These are phyloP conservation scores for Rhinopomastus cyanomelas DNA, from an alignment of 2,113 vertebrate genomes.

Conservation along the genomic window DNA sequence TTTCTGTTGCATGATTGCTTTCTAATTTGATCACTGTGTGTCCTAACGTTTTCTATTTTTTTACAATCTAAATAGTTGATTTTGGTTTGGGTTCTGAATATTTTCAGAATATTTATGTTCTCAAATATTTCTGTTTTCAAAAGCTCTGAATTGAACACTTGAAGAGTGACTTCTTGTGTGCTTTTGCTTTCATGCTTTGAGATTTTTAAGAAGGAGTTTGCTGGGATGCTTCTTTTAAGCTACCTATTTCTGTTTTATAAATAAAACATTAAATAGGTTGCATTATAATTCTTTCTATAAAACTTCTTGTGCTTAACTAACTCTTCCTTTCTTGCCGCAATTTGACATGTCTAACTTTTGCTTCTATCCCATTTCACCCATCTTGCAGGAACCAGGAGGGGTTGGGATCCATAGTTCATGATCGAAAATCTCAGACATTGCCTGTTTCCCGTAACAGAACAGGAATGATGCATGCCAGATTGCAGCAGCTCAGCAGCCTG, in stretches of 20 bases:
- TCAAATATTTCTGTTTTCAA: background rate
- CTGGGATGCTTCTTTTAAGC: constrained; percentile 18
- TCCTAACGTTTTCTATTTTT: background rate
- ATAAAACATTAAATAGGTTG: constrained; percentile 24
- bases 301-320: constrained; percentile 78
- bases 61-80: background rate
- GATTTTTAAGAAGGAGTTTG: constrained; percentile 49
- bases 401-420: constrained; percentile 95
- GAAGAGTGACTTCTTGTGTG: background rate
- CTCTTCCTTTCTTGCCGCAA: constrained; percentile 71
- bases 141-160: constrained; percentile 21
- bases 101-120: constrained; percentile 25
- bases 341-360: constrained; percentile 85
- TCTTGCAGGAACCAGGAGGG: constrained; percentile 97
- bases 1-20: constrained; percentile 66
- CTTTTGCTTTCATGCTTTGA: constrained; percentile 57
- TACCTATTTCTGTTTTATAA: constrained; percentile 50
- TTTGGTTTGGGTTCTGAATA: constrained; percentile 24
- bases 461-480: constrained; percentile 98
- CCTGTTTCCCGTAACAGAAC: constrained; percentile 99
- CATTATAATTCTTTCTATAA: constrained; percentile 2
- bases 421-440: constrained; percentile 99
- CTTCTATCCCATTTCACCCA: constrained; percentile 89
- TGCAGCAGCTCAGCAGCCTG: constrained; percentile 99
- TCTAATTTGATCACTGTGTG: constrained; percentile 14